phyloP scores from a whole-genome alignment of 1,140 invertebrate species.

The Augochlora pura region DNA sequence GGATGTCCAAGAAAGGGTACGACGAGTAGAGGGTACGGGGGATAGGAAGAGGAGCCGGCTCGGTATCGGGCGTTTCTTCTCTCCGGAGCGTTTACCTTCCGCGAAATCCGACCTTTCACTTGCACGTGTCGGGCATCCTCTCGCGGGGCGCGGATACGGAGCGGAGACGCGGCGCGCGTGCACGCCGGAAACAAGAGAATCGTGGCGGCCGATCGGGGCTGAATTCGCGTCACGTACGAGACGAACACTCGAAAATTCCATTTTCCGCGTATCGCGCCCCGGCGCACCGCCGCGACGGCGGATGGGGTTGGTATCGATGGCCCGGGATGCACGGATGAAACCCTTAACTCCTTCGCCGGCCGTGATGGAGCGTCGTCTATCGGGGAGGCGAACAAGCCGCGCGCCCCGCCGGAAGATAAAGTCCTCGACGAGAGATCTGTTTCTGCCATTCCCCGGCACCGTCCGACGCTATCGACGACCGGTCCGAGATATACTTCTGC shows the following conservation, averaged over 20 bases:
- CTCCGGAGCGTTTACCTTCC: not conserved
- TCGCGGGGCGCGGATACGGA: not conserved
- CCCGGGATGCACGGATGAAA: not conserved
- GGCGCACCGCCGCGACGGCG: too few species aligned
- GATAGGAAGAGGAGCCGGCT: not conserved
- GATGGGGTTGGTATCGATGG: slow-evolving; percentile 10
- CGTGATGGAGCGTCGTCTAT: not conserved
- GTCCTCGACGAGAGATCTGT: not conserved
- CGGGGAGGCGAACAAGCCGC: not conserved
- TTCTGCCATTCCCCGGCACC: not conserved
- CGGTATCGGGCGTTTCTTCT: slow-evolving; percentile 12
- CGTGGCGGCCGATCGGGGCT: not conserved
- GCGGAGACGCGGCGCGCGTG: slow-evolving; percentile 6
- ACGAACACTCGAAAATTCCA: slow-evolving; percentile 53
- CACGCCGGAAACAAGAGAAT: slow-evolving; percentile 25
- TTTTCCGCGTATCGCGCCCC: slow-evolving; percentile 20
- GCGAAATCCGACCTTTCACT: slow-evolving; percentile 43
- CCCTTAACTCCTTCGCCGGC: not conserved
- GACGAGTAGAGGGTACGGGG: not conserved
- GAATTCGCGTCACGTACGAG: slow-evolving; percentile 43
- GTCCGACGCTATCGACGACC: slow-evolving; percentile 23
- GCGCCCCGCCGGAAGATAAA: not conserved
- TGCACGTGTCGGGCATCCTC: slow-evolving; percentile 28
- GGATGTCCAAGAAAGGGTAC: not conserved
- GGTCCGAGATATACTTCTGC: not conserved